Base-by-base conservation (phyloP, 2,888 invertebrate genomes). In the Apoda limacodes region DNA sequence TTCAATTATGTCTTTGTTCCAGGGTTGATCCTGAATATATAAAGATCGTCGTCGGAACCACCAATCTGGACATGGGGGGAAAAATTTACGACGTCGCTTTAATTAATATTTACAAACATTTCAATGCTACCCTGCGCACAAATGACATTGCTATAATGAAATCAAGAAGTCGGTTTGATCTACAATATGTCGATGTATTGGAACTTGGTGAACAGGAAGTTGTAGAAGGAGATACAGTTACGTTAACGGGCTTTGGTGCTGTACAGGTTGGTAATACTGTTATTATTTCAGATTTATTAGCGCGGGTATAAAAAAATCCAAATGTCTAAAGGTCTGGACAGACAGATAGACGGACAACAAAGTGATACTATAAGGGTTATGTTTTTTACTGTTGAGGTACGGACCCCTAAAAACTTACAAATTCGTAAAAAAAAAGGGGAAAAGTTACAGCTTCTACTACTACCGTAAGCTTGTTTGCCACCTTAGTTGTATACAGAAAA, bases 181-280 rank as follows among this genome's bases (percentile, higher is more conserved):
- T 50, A 12, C 26, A 50, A 10, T 26, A 44, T 22, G 53, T 61
- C 13, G 37, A 51, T 20, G 42, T 62, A 27, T 37, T 78, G 20
- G 37, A 45, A 26, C 20, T 74, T 9, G 34, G 51, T 23, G 32
- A 48, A 26, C 41, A 47, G 3, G 27, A 48, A n/a, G 34, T 75
- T 7, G 13, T 30, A 9, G 67, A 70, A 55, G 58, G 57, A n/a
- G 68, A 72, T 34, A 32, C 46, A 2, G 52, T 80, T 1, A 40
- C 52, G 34, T 43, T 78, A 32, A 46, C 66, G 11, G 78, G 78
- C 25, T 80, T 76, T 45, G 78, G 78, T 13, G 69, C 78, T 13
- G 31, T 47, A 28, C 36, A 57, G 60, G 76, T 69, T 46, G 33
- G 44, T 39, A n/a, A n/a, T n/a, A n/a, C n/a, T n/a, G n/a, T n/a